Base-by-base conservation (phyloP, 2,113 vertebrate genomes). In the Paramormyrops kingsleyae region DNA sequence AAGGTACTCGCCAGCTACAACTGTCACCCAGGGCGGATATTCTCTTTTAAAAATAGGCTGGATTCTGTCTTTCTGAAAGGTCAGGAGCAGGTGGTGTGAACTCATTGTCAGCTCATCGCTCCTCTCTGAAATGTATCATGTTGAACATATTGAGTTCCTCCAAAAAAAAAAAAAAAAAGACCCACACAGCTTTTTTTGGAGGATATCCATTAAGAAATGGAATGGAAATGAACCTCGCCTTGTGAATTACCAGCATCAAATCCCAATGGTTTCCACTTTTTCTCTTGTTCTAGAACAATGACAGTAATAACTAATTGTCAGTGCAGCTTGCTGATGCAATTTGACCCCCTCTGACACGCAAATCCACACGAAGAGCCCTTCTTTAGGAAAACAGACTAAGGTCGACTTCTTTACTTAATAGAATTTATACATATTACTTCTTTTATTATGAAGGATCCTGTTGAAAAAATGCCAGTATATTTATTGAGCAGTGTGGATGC, bases 81-180 rank as follows among this genome's bases (percentile, higher is more conserved):
- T 94, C 92, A 93, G 89, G 90, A 90, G 91, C 92, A 92, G 92
- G 90, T 92, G 91, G 91, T 93, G 91, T 91, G 92, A 94, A 91
- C 93, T 93, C 91, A 93, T 92, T 89, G 89, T 92, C 93, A 91
- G 92, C 90, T 91, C 89, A 90, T 92, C 90, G 85, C 91, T 92
- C 87, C 89, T 90, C 88, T 66, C 83, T 90, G 83, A 91, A 91
- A 93, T 92, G 91, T 89, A 92, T 92, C 92, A 92, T 92, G 93
- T 93, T 93, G 91, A 93, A 92, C 91, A 91, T 93, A 90, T 92
- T 87, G 91, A 92, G 88, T 90, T 93, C 89, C 90, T 87, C 66
- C 27, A 15, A 88, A 70, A 92, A 87, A 50, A 15, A 89, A 88
- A 66, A 80, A 90, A 50, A 91, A 87, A 53, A 89, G 56, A 56